These are phyloP conservation scores for Hyposmocoma kahamanoa DNA, from an alignment of 1,140 invertebrate genomes.

Conservation along the genomic window DNA sequence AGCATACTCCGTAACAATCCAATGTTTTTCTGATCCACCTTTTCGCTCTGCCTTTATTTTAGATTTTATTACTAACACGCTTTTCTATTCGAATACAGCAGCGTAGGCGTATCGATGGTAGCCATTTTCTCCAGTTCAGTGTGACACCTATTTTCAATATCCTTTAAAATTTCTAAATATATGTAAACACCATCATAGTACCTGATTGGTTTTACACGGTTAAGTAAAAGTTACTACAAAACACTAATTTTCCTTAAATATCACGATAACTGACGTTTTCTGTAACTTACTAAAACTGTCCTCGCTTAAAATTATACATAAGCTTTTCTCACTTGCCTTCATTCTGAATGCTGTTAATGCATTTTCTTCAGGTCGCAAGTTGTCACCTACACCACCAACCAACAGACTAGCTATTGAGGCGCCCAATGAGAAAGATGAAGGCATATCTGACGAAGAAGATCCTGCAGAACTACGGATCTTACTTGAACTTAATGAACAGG, in stretches of 20 bases:
- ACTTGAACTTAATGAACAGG: slow-evolving; percentile 90
- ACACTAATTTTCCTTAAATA: slow-evolving; percentile 1
- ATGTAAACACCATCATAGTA: slow-evolving; percentile 14
- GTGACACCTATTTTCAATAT: slow-evolving; percentile 22
- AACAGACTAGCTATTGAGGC: slow-evolving; percentile 78
- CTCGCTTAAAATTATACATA: no score
- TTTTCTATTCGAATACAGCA: slow-evolving; percentile 25
- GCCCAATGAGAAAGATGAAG: slow-evolving; percentile 81
- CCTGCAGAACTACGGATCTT: slow-evolving; percentile 84
- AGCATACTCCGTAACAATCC: neutral
- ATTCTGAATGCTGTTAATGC: neutral
- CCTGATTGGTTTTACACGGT: slow-evolving; percentile 10
- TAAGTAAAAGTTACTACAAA: neutral
- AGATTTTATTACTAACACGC: slow-evolving; percentile 49
- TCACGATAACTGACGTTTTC: neutral
- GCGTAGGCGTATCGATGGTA: slow-evolving; percentile 57
- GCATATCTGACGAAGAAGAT: slow-evolving; percentile 85
- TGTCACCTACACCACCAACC: slow-evolving; percentile 78
- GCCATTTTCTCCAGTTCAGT: slow-evolving; percentile 75
- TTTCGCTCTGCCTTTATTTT: slow-evolving; percentile 15
- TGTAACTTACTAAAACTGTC: neutral
- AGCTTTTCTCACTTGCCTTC: neutral
- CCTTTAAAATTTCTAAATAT: neutral
- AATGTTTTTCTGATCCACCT: neutral
- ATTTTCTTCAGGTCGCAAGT: slow-evolving; percentile 73